Percentiles rank a stretch among this genome's conserved stretches.
Evolutionary conservation across 2,888 invertebrate species (phyloP).

Genomic region (Deilephila porcellus): DNA sequence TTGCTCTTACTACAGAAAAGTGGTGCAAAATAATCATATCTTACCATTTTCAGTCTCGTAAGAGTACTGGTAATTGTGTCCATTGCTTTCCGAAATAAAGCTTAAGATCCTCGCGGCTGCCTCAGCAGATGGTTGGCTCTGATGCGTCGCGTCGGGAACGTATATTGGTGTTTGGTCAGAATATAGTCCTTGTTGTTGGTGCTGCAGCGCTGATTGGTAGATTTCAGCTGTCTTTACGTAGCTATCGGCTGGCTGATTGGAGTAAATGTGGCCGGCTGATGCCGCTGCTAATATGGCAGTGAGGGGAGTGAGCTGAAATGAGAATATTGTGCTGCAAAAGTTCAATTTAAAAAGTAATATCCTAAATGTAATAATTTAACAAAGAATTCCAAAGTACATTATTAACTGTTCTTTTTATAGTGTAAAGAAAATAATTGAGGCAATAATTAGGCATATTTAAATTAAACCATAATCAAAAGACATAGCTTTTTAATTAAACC

Average conservation of each 20-base stretch:
- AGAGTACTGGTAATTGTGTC: constrained; percentile 71
- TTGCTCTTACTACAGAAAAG: neutral
- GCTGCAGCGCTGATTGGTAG: constrained; percentile 64
- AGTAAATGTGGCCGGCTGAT: constrained; percentile 60
- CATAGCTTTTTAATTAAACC: too few species aligned
- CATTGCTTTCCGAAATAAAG: constrained; percentile 60
- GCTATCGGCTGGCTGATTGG: constrained; percentile 44
- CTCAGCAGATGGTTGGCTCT: constrained; percentile 48
- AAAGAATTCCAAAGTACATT: too few species aligned
- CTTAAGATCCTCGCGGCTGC: constrained; percentile 64
- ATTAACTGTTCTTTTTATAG: too few species aligned
- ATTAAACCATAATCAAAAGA: too few species aligned
- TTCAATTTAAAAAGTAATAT: too few species aligned
- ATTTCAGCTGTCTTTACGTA: constrained; percentile 57
- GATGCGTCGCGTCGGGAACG: constrained; percentile 39
- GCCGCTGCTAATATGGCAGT: constrained; percentile 63
- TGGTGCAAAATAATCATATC: constrained; percentile 23
- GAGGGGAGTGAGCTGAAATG: constrained; percentile 59
- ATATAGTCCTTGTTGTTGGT: constrained; percentile 57
- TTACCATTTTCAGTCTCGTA: constrained; percentile 87
- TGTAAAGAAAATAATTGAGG: too few species aligned
- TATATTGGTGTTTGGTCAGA: constrained; percentile 56
- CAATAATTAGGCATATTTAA: too few species aligned
- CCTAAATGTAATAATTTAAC: too few species aligned
- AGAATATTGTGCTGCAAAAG: too few species aligned